These are phyloP conservation scores for Orthosia incerta DNA, from an alignment of 2,888 invertebrate genomes.

Conservation along the genomic window DNA sequence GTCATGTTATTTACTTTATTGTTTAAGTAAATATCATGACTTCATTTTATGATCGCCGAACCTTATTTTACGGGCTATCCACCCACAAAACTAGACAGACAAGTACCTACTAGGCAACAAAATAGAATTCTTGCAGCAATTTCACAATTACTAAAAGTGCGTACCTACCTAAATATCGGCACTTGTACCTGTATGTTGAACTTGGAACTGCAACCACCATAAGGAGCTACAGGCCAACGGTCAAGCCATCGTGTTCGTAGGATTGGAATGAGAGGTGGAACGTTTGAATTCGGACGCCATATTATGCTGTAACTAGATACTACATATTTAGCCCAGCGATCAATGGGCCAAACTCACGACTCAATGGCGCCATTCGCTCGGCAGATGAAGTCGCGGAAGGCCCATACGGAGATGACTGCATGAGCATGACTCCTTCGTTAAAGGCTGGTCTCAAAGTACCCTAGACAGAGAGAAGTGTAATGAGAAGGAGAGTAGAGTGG, in stretches of 20 bases:
- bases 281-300: not conserved
- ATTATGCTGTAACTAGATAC: not conserved
- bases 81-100: not conserved
- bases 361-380: too few relatives aligned
- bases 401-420: too few relatives aligned
- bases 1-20: too few relatives aligned
- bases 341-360: too few relatives aligned
- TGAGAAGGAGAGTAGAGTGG: too few relatives aligned
- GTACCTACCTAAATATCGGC: constrained; percentile 1
- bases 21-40: too few relatives aligned
- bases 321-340: too few relatives aligned
- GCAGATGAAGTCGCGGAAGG: too few relatives aligned
- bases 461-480: too few relatives aligned
- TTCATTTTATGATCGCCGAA: constrained; percentile 1
- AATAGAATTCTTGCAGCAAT: constrained; percentile 8
- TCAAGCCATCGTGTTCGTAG: too few relatives aligned
- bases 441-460: too few relatives aligned
- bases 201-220: not conserved
- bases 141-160: constrained; percentile 4
- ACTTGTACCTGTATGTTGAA: not conserved
- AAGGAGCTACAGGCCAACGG: not conserved
- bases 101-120: not conserved
- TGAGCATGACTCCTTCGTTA: too few relatives aligned
- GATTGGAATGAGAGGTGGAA: not conserved
- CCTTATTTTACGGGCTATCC: constrained; percentile 4